Evolutionary conservation across 2,113 vertebrate species (phyloP).

Genomic region (Miniopterus natalensis): DNA sequence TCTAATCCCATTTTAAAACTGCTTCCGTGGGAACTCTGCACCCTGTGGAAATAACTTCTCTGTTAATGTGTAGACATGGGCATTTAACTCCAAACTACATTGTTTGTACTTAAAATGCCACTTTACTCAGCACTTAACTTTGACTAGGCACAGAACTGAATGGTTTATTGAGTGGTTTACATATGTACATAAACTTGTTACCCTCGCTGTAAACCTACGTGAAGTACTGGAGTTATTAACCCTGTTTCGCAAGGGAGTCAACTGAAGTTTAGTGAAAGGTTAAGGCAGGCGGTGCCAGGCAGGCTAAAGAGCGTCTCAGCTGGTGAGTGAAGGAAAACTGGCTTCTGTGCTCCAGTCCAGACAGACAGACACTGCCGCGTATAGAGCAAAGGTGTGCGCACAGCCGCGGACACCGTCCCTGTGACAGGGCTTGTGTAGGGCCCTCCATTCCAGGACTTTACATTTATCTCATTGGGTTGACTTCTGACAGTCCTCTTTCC

Average conservation of each 20-base stretch:
- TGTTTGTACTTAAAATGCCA: conserved; percentile 10
- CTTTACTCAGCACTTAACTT: background rate
- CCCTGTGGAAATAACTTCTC: background rate
- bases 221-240: background rate
- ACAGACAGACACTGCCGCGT: too few species aligned
- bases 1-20: conserved; percentile 28
- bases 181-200: background rate
- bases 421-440: too few species aligned
- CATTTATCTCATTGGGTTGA: too few species aligned
- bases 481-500: too few species aligned
- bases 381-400: too few species aligned
- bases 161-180: background rate
- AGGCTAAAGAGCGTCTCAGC: too few species aligned
- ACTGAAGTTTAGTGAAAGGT: background rate
- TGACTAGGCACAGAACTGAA: background rate
- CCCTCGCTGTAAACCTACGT: background rate
- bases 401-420: too few species aligned
- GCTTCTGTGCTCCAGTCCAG: too few species aligned
- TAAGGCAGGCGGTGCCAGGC: too few species aligned
- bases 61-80: background rate
- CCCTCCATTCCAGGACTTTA: too few species aligned
- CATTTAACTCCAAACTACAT: conserved; percentile 3
- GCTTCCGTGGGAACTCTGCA: background rate
- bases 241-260: background rate
- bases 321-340: too few species aligned